phyloP scores from a whole-genome alignment of 2,888 invertebrate genomes.

The Caenorhabditis sp. region DNA sequence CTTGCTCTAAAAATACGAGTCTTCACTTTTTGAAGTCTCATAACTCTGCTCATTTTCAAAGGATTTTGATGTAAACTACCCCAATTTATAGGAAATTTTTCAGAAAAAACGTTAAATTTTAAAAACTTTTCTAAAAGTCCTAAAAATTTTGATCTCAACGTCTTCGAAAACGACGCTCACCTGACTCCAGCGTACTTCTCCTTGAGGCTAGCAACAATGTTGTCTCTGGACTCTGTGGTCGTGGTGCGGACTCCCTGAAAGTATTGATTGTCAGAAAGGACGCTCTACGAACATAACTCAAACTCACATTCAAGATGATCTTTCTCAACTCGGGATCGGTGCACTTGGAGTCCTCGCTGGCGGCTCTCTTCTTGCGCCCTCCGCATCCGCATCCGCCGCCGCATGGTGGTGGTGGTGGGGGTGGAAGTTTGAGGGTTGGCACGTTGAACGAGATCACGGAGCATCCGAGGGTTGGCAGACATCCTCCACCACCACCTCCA shows the following conservation, averaged over 20 bases:
- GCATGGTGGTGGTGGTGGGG: slow-evolving; percentile 70
- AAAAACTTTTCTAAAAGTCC: no score
- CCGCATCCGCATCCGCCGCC: slow-evolving; percentile 65
- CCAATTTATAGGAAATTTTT: not conserved
- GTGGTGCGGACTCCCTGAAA: slow-evolving; percentile 66
- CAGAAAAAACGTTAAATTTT: no score
- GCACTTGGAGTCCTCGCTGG: slow-evolving; percentile 67
- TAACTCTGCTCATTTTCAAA: not conserved
- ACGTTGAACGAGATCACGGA: slow-evolving; percentile 63
- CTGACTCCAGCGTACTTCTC: slow-evolving; percentile 69
- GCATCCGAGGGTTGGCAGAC: slow-evolving; percentile 62
- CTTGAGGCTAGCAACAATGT: slow-evolving; percentile 68
- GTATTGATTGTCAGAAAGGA: not conserved
- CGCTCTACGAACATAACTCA: not conserved
- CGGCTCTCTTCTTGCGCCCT: slow-evolving; percentile 72
- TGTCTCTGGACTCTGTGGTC: slow-evolving; percentile 71
- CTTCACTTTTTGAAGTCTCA: no score
- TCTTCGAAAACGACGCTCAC: slow-evolving; percentile 8
- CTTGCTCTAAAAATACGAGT: no score
- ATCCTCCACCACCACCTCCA: slow-evolving; percentile 66
- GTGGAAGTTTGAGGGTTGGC: slow-evolving; percentile 65
- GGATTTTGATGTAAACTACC: not conserved
- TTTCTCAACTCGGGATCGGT: slow-evolving; percentile 72
- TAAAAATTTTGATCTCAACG: not conserved
- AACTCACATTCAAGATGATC: slow-evolving; percentile 69